A percentile compares a stretch with the other conserved stretches of the same genome.
Evolutionary conservation across 2,113 vertebrate genomes (phyloP).

Genomic region (Epinephelus cyanopodus): DNA sequence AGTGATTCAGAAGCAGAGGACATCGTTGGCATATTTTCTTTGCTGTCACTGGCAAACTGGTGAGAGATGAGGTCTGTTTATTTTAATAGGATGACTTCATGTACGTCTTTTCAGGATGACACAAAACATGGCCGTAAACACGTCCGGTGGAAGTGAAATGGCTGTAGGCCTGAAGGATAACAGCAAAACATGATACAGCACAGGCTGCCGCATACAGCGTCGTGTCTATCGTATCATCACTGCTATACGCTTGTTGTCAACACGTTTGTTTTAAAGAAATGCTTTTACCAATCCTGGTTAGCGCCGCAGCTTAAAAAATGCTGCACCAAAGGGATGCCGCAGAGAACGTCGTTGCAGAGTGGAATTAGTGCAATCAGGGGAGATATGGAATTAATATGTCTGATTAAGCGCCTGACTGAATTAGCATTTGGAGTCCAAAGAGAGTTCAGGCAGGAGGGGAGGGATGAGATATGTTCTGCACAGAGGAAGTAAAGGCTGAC

Average conservation of each 20-base stretch:
- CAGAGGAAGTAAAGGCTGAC: conserved; percentile 32
- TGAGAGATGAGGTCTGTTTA: conserved; percentile 25
- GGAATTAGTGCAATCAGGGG: conserved; percentile 74
- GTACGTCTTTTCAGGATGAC: conserved; percentile 17
- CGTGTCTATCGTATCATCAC: background rate
- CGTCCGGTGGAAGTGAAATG: conserved; percentile 11
- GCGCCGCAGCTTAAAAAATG: conserved; percentile 10
- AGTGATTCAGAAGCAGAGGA: conserved; percentile 19
- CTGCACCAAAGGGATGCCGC: conserved; percentile 26
- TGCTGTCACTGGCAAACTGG: conserved; percentile 22
- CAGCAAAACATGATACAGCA: conserved; percentile 24
- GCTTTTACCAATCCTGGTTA: background rate
- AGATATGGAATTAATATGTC: conserved; percentile 79
- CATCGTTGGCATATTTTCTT: conserved; percentile 23
- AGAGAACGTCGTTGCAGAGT: conserved; percentile 46
- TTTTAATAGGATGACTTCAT: conserved; percentile 32
- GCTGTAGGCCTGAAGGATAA: conserved; percentile 15
- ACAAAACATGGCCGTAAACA: conserved; percentile 40
- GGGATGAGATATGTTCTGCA: conserved; percentile 38
- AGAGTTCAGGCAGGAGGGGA: conserved; percentile 59
- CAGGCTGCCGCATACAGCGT: background rate
- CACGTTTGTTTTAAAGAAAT: background rate
- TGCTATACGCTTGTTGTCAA: conserved; percentile 17
- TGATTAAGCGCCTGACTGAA: conserved; percentile 80
- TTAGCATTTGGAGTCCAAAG: conserved; percentile 77